phyloP scores from a whole-genome alignment of 2,797 vertebrate genomes.

The Sebastes nivosus region DNA sequence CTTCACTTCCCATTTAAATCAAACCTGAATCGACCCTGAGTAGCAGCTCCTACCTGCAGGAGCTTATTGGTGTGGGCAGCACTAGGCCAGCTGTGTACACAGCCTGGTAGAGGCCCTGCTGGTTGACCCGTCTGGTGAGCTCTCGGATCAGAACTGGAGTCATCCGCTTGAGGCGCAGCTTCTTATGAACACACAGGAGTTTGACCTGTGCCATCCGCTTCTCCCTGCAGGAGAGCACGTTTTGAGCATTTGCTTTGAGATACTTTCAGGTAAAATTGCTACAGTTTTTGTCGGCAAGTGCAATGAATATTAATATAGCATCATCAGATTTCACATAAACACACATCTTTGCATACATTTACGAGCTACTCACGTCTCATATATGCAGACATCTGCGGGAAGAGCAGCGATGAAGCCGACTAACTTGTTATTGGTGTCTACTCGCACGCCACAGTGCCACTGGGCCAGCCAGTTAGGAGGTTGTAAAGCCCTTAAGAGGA shows the following conservation, averaged over 20 bases:
- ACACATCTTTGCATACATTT: conserved; percentile 6
- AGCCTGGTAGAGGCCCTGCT: conserved; percentile 90
- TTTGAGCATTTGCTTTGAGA: conserved; percentile 20
- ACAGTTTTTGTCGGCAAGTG: not conserved
- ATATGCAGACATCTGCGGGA: conserved; percentile 89
- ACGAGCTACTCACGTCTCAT: conserved; percentile 86
- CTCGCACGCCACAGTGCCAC: conserved; percentile 94
- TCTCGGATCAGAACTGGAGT: conserved; percentile 94
- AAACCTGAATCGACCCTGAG: not conserved
- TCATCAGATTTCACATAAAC: conserved; percentile 10
- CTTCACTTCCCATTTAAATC: not conserved
- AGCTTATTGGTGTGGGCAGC: conserved; percentile 91
- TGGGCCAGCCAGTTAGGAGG: conserved; percentile 91
- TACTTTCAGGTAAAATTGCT: conserved; percentile 3
- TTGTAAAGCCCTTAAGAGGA: conserved; percentile 87
- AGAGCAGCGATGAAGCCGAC: conserved; percentile 96
- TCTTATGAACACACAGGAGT: conserved; percentile 96
- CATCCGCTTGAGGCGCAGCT: conserved; percentile 94
- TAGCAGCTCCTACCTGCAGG: conserved; percentile 85
- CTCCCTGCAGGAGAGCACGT: conserved; percentile 78
- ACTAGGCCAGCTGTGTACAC: conserved; percentile 89
- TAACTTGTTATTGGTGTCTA: conserved; percentile 91
- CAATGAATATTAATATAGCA: conserved; percentile 4
- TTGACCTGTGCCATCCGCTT: conserved; percentile 95
- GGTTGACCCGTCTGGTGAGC: conserved; percentile 90